Conservation (phyloP, 2,113 vertebrate species). For the Quiscalus mexicanus region DNA sequence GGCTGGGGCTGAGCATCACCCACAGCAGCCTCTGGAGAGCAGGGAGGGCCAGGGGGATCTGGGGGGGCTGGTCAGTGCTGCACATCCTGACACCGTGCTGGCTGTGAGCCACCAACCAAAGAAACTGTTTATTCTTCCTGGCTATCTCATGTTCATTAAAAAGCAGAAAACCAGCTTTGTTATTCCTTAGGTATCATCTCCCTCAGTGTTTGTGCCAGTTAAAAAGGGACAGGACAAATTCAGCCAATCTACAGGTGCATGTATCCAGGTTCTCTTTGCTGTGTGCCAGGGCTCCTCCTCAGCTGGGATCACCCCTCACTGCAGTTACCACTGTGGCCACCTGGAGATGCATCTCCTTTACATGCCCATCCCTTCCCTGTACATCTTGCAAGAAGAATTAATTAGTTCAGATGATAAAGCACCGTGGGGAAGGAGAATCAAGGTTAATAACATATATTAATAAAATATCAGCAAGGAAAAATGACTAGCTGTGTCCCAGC, state of each 20-base stretch:
- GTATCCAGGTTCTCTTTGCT: not conserved
- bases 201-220: not conserved
- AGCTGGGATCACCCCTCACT: not conserved
- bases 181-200: not conserved
- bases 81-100: rapidly evolving
- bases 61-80: rapidly evolving
- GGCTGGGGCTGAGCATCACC: not conserved
- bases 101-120: rapidly evolving
- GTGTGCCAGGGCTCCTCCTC: not conserved
- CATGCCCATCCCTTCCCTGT: not conserved
- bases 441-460: slow-evolving; percentile 64
- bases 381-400: slow-evolving; percentile 9
- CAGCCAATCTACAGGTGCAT: rapidly evolving
- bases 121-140: rapidly evolving
- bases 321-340: not conserved
- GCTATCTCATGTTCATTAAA: not conserved
- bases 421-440: slow-evolving; percentile 50
- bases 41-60: rapidly evolving
- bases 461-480: slow-evolving; percentile 60
- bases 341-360: not conserved
- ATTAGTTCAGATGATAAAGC: slow-evolving; percentile 57
- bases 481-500: slow-evolving; percentile 22
- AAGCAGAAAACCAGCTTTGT: not conserved
- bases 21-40: rapidly evolving
- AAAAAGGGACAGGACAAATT: not conserved